Percentiles rank a stretch among this genome's conserved stretches.
Conservation (phyloP, 1,140 invertebrate species). For the Elysia chlorotica region DNA sequence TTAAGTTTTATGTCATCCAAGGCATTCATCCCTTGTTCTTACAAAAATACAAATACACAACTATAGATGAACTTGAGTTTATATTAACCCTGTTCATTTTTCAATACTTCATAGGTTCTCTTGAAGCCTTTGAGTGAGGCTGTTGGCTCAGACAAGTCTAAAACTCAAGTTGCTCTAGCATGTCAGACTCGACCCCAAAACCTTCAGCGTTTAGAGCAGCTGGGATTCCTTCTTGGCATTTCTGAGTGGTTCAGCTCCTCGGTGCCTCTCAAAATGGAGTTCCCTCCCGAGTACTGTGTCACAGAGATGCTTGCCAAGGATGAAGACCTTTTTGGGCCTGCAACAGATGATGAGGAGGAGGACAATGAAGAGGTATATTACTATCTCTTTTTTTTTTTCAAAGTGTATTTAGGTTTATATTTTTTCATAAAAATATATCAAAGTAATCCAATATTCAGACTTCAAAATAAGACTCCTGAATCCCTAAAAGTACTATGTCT, state of each 20-base stretch:
- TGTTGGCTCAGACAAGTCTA: conserved; percentile 53
- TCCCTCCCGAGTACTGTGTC: conserved; percentile 7
- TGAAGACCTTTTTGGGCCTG: conserved; percentile 25
- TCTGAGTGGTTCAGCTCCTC: conserved; percentile 48
- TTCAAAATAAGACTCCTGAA: too few species aligned
- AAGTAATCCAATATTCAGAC: too few species aligned
- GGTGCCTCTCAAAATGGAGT: conserved; percentile 9
- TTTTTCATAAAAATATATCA: too few species aligned
- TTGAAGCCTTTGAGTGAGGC: conserved; percentile 56
- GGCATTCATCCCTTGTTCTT: too few species aligned
- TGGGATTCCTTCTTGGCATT: conserved; percentile 53
- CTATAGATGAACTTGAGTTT: too few species aligned
- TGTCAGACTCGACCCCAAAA: conserved; percentile 30
- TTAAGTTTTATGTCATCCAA: too few species aligned
- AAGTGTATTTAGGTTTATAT: too few species aligned
- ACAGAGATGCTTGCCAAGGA: conserved; percentile 23
- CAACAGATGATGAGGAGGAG: conserved; percentile 24
- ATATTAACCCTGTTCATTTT: too few species aligned
- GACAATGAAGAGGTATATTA: conserved; percentile 23
- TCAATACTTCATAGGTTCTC: conserved; percentile 53
- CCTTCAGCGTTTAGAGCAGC: conserved; percentile 32
- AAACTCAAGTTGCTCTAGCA: conserved; percentile 37
- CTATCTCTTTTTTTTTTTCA: too few species aligned
- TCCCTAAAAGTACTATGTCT: too few species aligned
- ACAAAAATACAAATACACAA: too few species aligned